Conservation (phyloP, 2,888 invertebrate genomes). For the Thymelicus lineola region DNA sequence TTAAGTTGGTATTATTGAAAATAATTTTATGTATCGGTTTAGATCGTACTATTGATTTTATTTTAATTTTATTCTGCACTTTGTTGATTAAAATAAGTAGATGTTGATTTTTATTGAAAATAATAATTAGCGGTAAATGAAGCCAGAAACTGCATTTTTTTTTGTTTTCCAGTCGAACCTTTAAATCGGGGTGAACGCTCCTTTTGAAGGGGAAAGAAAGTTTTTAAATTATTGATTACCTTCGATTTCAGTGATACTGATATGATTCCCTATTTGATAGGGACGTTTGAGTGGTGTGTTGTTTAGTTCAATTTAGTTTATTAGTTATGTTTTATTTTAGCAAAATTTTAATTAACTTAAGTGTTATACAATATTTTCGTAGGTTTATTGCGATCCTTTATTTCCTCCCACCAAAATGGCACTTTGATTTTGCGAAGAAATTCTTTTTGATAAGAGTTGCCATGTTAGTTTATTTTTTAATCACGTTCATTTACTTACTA, state of each 20-base stretch:
- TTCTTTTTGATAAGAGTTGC: conserved; percentile 58
- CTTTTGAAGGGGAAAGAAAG: conserved; percentile 68
- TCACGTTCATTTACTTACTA: conserved; percentile 64
- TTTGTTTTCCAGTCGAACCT: conserved; percentile 62
- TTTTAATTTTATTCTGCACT: conserved; percentile 83
- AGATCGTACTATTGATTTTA: conserved; percentile 82
- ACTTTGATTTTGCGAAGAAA: conserved; percentile 54
- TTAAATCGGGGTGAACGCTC: conserved; percentile 59
- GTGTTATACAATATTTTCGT: conserved; percentile 83
- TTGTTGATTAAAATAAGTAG: conserved; percentile 71
- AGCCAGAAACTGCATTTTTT: conserved; percentile 82
- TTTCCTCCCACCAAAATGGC: conserved; percentile 83
- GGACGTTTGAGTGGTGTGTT: conserved; percentile 77
- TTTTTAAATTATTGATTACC: conserved; percentile 76
- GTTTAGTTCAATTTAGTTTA: conserved; percentile 86
- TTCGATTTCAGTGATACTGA: conserved; percentile 79
- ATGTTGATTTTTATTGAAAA: conserved; percentile 78
- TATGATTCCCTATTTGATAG: conserved; percentile 77
- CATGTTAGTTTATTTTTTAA: conserved; percentile 73
- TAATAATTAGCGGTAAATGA: conserved; percentile 70
- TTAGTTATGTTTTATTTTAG: conserved; percentile 86
- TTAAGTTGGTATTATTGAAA: conserved; percentile 84
- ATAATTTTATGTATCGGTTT: conserved; percentile 83
- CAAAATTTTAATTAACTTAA: conserved; percentile 83
- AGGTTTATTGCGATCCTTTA: conserved; percentile 78